A percentile compares a stretch with the other conserved stretches of the same genome.
phyloP scores from a whole-genome alignment of 2,797 vertebrate species.

The Gambelia wislizenii region DNA sequence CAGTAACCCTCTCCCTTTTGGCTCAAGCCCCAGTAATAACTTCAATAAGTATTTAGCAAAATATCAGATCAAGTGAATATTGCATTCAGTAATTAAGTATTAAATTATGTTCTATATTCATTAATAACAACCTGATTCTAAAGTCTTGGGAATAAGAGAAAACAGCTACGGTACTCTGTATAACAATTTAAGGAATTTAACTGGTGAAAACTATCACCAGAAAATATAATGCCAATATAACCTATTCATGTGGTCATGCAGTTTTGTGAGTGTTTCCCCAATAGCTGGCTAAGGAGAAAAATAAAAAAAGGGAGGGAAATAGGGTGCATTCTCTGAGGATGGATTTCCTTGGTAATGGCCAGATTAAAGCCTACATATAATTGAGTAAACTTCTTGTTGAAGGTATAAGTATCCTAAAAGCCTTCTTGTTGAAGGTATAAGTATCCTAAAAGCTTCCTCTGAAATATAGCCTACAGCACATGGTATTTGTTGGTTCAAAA shows the following conservation, averaged over 20 bases:
- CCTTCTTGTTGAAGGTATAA: neutral
- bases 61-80: neutral
- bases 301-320: neutral
- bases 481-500: no score
- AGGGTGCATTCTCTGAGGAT: neutral
- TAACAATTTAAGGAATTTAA: neutral
- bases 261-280: neutral
- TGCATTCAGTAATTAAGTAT: conserved; percentile 4
- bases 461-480: no score
- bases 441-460: neutral
- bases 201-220: neutral
- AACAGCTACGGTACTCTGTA: no score
- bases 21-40: neutral
- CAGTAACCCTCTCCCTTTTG: neutral
- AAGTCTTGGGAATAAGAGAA: no score
- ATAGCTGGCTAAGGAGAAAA: neutral
- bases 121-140: no score
- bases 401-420: no score
- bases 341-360: neutral
- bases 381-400: neutral
- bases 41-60: conserved; percentile 1
- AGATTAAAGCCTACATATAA: neutral
- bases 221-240: neutral
- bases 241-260: neutral
- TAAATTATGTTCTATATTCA: conserved; percentile 15